Evolutionary conservation across 1,140 invertebrate species (phyloP), one percentile per base, ranked within the genome.

Genomic region (Panonychus citri): DNA sequence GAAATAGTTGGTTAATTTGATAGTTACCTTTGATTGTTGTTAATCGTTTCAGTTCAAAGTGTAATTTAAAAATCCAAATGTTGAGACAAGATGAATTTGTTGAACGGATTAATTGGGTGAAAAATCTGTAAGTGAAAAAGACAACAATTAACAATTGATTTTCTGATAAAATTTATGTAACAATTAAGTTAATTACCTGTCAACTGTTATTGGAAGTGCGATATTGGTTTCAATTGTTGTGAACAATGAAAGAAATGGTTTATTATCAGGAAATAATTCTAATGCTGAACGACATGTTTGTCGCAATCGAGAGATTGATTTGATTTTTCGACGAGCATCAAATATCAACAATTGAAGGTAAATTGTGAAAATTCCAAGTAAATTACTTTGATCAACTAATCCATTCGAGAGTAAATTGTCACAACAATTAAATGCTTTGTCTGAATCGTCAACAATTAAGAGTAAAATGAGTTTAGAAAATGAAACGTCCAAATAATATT

Each of bases 21-120:
- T 21, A 43, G 17, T 42, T 55, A 43, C 42, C 54, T 30, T 55
- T 42, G 15, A 15, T 43, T 8, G 13, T 24, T 15, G 43, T 55
- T 17, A 55, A 34, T 43, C 54, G 19, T 43, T 55, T 55, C 13
- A 55, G 15, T n/a, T 55, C 54, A 13, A 34, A 55, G 17, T 55
- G 27, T 3, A 55, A 15, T 10, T 26, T 21, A 24, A 42, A 55
- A 17, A 55, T 27, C 25, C 37, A 42, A 51, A 51, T 17, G 27
- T 27, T 27, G 8, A 51, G 13, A 27, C 13, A 5, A 26, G 13
- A 15, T 21, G 25, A 51, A 27, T 51, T 13, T 13, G 21, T 28
- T 28, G 3, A 12, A 3, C 24, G 17, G 7, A 51, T 28, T 7
- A 51, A n/a, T 27, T 27, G 8, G 10, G 49, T 28, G 17, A 51